Conservation (phyloP, 2,888 invertebrate genomes). For the Tiliacea citrago region DNA sequence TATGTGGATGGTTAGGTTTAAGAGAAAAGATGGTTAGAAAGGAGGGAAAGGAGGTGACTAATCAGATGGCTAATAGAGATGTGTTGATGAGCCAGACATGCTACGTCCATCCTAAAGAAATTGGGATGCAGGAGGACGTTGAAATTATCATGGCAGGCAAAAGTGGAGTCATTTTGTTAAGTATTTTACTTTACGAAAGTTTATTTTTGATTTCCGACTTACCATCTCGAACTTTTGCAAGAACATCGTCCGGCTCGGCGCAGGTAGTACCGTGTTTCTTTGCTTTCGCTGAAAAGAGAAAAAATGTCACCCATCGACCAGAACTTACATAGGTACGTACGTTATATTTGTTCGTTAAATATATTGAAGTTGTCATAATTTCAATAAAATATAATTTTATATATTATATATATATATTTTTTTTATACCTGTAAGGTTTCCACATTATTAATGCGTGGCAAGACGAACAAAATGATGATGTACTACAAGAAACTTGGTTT, state of each 20-base stretch:
- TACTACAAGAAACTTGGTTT: not conserved
- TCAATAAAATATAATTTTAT: no score
- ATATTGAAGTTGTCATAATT: no score
- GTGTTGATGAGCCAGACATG: not conserved
- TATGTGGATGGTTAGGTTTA: not conserved
- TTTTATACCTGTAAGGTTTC: no score
- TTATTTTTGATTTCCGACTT: not conserved
- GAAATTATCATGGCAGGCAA: not conserved
- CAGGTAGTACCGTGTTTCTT: not conserved
- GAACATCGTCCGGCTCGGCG: not conserved
- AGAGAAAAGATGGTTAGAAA: not conserved
- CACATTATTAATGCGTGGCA: no score
- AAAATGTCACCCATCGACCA: not conserved
- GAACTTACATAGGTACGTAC: not conserved
- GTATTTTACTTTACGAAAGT: not conserved
- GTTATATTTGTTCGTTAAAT: no score
- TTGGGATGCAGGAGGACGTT: not conserved
- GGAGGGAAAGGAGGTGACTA: not conserved
- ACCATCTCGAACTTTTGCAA: conserved; percentile 47
- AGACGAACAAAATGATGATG: not conserved
- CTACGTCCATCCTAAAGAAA: not conserved
- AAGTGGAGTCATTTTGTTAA: not conserved
- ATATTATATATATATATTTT: no score
- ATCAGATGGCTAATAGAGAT: not conserved
- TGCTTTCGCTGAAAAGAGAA: conserved; percentile 11